Base-by-base conservation (phyloP, 2,797 vertebrate species). In the Pipistrellus nathusii region DNA sequence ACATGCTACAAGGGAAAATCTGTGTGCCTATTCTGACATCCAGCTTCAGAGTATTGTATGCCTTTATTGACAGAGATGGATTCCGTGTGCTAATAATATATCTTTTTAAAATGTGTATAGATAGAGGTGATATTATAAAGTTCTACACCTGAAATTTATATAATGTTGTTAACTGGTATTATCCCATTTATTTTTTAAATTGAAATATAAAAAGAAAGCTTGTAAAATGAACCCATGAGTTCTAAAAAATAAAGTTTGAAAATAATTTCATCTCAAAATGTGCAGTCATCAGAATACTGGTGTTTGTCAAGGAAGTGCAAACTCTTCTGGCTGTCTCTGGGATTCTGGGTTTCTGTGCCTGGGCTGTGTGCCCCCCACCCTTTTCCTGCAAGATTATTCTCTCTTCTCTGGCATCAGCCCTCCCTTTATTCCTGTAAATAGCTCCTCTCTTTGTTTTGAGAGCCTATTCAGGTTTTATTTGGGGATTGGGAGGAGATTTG, bases 1-100 rank as follows among this genome's bases (percentile, higher is more conserved):
- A 2, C 32, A 21, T 46, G 13, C 72, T 6, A 14, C 9, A 23
- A 23, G 17, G n/a, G 8, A 23, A 57, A 46, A 59, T 23, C 44
- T 2, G 0, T 0, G 1, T 21, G n/a, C 46, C 8, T 59, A 15
- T 6, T 12, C 57, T 18, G 46, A 27, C 21, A 11, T 8, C 10
- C 32, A 15, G 17, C 44, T 92, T 20, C 27, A 5, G 7, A 69
- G 78, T 18, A 4, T 17, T 48, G 11, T 15, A 1, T 3, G 13
- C 11, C 15, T 23, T 86, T 35, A 64, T 55, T 27, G 15, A 17
- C 15, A 15, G 69, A 13, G 17, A 51, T 12, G 30, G 38, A 10
- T 46, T 44, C 38, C 59, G 14, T 17, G 12, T 12, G 11, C 51
- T 53, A 84, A 55, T 7, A 48, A 27, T 3, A 7, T 2, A 80